Base-by-base conservation (phyloP, 2,888 invertebrate genomes). In the Tenthredo notha region DNA sequence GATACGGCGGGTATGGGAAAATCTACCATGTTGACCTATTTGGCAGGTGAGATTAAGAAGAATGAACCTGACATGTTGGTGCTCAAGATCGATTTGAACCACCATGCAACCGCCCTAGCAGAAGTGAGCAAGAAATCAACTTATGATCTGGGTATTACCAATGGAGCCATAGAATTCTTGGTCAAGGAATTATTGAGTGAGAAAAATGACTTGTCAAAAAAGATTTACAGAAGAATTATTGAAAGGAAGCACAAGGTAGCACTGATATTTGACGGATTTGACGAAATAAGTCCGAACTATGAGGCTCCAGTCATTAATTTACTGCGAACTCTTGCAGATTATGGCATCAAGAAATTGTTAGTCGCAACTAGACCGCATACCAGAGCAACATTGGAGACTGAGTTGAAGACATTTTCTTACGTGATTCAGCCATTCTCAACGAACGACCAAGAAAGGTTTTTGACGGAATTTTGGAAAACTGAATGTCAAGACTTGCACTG, bases 261-360 rank as follows among this genome's bases (percentile, higher is more conserved):
- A n/a, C n/a, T 72, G 2, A 15, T 72, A 72, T 40, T 72, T 21
- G 72, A 72, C 21, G 72, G 72, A 43, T 72, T 72, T 2, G 72
- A 72, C 12, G 72, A 72, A 37, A 40, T 72, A 18, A 40, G 40
- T 21, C 43, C 72, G 29, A 43, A 10, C 3, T 43, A 72, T 40
- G 72, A n/a, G 21, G n/a, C 9, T 12, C 40, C 21, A 0, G 72
- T 72, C 0, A 72, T 40, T 25, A 0, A 40, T 9, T 40, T 72
- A 25, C 21, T 72, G 37, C n/a, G 1, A 25, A 15, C 21, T n/a
- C 43, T 72, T 15, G 37, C 72, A 43, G 43, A 72, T 15, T 33
- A 33, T 33, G 29, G 33, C 12, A 67, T 67, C 29, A 67, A 67
- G 15, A 67, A 67, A 33, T 7, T 67, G 4, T 15, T 29, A 4